Conservation (phyloP, 2,888 invertebrate genomes). For the Agrilus mali region DNA sequence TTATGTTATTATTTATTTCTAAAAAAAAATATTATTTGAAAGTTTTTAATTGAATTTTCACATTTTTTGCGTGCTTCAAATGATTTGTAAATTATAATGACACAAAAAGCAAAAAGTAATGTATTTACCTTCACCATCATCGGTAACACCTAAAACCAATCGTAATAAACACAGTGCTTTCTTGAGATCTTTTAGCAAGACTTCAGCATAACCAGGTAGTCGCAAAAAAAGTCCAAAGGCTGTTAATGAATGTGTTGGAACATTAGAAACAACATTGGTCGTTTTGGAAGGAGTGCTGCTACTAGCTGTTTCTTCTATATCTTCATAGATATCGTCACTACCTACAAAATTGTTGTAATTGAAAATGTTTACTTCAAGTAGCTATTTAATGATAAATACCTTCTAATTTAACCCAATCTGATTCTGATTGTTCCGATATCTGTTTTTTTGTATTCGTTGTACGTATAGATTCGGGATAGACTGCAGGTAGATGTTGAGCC, state of each 20-base stretch:
- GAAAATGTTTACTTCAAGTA: neutral
- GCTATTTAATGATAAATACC: conserved; percentile 16
- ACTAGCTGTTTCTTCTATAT: conserved; percentile 42
- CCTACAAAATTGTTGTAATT: conserved; percentile 25
- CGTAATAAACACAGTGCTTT: conserved; percentile 77
- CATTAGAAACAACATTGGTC: conserved; percentile 43
- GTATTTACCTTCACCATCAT: conserved; percentile 74
- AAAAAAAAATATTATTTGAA: no score
- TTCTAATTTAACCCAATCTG: conserved; percentile 38
- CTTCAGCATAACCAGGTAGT: conserved; percentile 83
- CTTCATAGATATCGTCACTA: conserved; percentile 49
- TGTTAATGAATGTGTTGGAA: conserved; percentile 82
- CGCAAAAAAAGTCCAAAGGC: conserved; percentile 83
- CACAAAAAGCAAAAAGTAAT: no score
- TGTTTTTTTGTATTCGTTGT: conserved; percentile 43
- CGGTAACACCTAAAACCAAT: conserved; percentile 78
- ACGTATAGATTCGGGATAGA: conserved; percentile 65
- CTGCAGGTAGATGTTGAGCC: conserved; percentile 77
- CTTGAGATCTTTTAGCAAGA: conserved; percentile 69
- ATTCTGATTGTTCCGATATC: conserved; percentile 37
- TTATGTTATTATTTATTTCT: no score
- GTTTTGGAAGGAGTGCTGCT: conserved; percentile 39
- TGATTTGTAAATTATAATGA: no score
- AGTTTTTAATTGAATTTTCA: no score
- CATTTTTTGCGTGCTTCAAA: no score